Base-by-base conservation (phyloP, 2,113 vertebrate species). In the Gulo gulo region DNA sequence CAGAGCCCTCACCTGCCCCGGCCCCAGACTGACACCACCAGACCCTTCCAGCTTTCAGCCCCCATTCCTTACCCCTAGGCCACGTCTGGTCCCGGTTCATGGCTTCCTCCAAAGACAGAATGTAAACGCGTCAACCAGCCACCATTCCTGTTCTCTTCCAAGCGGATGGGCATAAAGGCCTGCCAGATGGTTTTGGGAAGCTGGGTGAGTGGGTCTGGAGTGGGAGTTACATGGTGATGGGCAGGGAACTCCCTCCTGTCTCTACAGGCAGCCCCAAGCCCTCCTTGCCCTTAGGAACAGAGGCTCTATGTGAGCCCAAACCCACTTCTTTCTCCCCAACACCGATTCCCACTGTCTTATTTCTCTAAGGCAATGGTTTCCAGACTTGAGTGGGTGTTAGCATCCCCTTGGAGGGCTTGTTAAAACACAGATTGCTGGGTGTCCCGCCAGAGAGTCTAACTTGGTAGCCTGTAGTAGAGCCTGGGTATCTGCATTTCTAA, bases 131-230 rank as follows among this genome's bases (percentile, higher is more conserved):
- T 52, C 89, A 97, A 73, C 42, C 97, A 91, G 39, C 96, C 98
- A 1, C 98, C 98, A 0, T 99, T 99, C 97, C 97, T 98, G 89
- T 97, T 98, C 3, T 97, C 98, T 50, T 97, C 98, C 8, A 98
- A 98, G 88, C 93, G 98, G 36, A 96, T 97, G 0, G 42, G 97
- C 69, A 50, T 71, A 12, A 98, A 92, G 85, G 74, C 74, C n/a
- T 90, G 80, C 80, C 82, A 86, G 69, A 55, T 96, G 55, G 45
- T 98, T 78, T 7, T 92, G 61, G 98, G 98, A 84, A 98, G 83
- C 26, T 81, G 97, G 89, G 98, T 98, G 94, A 98, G 99, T 94
- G 55, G 69, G 45, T 45, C 87, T 82, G 63, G 57, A 39, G 9
- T 8, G 11, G 45, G 34, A 12, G 45, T 2, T 31, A 42, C 13